Base-by-base conservation (phyloP, 2,797 vertebrate genomes). In the Myiothlypis chrysogaster region DNA sequence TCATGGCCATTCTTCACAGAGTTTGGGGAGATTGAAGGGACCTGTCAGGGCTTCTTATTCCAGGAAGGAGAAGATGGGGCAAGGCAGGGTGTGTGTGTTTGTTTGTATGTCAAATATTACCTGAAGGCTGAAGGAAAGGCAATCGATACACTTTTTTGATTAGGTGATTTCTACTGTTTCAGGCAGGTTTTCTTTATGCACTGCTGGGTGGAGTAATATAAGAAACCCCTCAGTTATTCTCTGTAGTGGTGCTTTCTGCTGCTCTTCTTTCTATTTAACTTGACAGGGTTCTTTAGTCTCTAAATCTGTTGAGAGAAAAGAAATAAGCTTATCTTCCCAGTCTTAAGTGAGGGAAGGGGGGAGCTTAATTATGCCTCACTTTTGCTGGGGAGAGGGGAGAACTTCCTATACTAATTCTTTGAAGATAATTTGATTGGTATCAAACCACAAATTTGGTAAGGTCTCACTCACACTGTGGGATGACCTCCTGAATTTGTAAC, bases 71-170 rank as follows among this genome's bases (percentile, higher is more conserved):
- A 39, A 46, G 25, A 46, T 32, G 15, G 16, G 14, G 25, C 9
- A 39, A 59, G 18, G 13, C 0, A 1, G 37, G 5, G 19, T 5
- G n/a, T 47, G 16, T 8, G n/a, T 35, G 35, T 7, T 27, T 43
- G 25, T 50, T 57, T 35, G 27, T 41, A 6, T 35, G 6, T 59
- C 59, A 71, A 56, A 61, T 71, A 35, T 47, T 34, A 53, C 7
- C 15, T 41, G n/a, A 63, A 70, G 23, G 11, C 22, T 77, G 39
- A 77, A 68, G 28, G 27, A 83, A 83, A 57, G 71, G 69, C 39
- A 68, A 8, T 17, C 9, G 1, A 55, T 34, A 28, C 2, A 15
- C 17, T 17, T 61, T 25, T 37, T 41, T 43, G 6, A 5, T 72
- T 52, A 55, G 28, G 19, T 24, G 13, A 14, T 64, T 87, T 68